Percentiles rank a stretch among this genome's conserved stretches.
Evolutionary conservation across 2,888 invertebrate genomes (phyloP).

Genomic region (Scaptomyza caliginosa): DNA sequence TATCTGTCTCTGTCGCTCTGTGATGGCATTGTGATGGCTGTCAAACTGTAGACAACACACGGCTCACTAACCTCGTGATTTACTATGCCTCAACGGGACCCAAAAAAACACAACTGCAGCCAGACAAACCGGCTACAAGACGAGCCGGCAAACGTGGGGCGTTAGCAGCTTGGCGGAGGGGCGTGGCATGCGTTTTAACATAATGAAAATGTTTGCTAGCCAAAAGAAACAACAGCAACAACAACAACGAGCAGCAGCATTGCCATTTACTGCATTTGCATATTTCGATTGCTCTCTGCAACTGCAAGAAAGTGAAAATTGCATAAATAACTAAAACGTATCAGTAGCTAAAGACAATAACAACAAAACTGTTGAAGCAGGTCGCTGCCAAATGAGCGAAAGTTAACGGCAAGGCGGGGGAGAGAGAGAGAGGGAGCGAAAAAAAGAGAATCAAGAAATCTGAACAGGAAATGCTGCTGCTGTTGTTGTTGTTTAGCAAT

Average conservation of each 20-base stretch:
- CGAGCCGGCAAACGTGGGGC: conserved; percentile 8
- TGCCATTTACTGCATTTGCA: conserved; percentile 38
- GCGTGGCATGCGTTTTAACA: conserved; percentile 68
- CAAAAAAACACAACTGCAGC: conserved; percentile 15
- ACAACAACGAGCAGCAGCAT: conserved; percentile 52
- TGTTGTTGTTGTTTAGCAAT: conserved; percentile 42
- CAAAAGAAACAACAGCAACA: conserved; percentile 8
- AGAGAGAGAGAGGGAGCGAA: background rate
- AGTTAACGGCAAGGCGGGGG: conserved; percentile 32
- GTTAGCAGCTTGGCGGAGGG: conserved; percentile 22
- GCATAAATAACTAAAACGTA: conserved; percentile 64
- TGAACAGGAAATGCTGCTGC: conserved; percentile 54
- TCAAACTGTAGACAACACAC: conserved; percentile 55
- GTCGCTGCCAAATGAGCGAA: conserved; percentile 60
- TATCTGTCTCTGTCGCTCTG: background rate
- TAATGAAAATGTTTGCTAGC: conserved; percentile 68
- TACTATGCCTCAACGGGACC: conserved; percentile 34
- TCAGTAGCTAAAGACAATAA: conserved; percentile 12
- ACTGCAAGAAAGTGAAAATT: conserved; percentile 76
- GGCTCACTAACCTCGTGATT: conserved; percentile 74
- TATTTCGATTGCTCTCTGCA: conserved; percentile 11
- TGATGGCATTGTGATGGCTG: conserved; percentile 36
- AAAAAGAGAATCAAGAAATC: conserved; percentile 22
- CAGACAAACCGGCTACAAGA: conserved; percentile 60
- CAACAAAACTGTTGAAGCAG: conserved; percentile 40